Base-by-base conservation (phyloP, 1,140 invertebrate species). In the Helicoverpa armigera region DNA sequence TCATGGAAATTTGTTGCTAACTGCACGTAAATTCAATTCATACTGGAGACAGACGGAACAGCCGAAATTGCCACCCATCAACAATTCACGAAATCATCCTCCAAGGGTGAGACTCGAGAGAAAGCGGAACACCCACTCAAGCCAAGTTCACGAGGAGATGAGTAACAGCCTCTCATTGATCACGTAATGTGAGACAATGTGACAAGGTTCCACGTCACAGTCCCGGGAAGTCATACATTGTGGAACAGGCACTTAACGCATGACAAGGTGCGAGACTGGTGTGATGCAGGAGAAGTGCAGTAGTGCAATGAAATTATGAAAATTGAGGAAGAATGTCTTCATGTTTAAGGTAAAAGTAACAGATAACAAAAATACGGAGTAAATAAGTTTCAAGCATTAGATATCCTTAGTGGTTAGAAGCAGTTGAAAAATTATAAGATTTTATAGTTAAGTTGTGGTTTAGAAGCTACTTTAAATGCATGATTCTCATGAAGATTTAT, bases 221-320 rank as follows among this genome's bases (percentile, higher is more conserved):
- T 69, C 35, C 65, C 65, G 65, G 65, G 65, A 69, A 69, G 65
- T 43, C 2, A 51, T 51, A 50, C n/a, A 69, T 69, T 51, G 65
- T n/a, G 29, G 31, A 35, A 13, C 48, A 51, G 51, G 65, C 11
- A 43, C 29, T 35, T 63, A 63, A 63, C 51, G 43, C 43, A 4
- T 9, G 43, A 35, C 29, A 14, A 35, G 60, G 12, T 14, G 7
- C 29, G 12, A 7, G 31, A 2, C 0, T 12, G 3, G 23, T n/a
- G n/a, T 43, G 3, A n/a, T 5, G 65, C 65, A 10, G 65, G 16
- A 5, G 5, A 16, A 48, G 1, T 50, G 48, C 65, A 69, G 65
- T 23, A 50, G n/a, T 48, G 1, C 65, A 48, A 50, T 12, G 11
- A 3, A 65, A 48, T 43, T 4, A 56, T 56, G 54, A 2, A 56